A percentile compares a stretch with the other conserved stretches of the same genome.
phyloP scores from a whole-genome alignment of 2,797 vertebrate genomes.

The Peromyscus nudipes region DNA sequence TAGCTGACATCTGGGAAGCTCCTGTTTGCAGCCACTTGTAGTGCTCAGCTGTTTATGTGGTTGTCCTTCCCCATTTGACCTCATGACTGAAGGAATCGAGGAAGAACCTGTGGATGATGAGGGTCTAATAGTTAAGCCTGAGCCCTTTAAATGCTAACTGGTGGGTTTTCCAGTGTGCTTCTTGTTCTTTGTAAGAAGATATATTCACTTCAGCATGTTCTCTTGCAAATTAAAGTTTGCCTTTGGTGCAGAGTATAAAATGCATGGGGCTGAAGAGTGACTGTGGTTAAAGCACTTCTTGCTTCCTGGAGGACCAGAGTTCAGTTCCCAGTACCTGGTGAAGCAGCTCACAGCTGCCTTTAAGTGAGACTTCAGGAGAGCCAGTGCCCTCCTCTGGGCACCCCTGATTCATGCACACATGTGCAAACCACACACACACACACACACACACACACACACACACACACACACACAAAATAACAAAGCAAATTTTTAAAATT shows the following conservation, averaged over 20 bases:
- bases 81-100: conserved; percentile 4
- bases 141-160: neutral
- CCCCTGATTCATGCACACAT: neutral
- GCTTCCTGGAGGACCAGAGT: neutral
- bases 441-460: neutral
- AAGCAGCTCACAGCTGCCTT: neutral
- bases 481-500: neutral
- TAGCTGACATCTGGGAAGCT: neutral
- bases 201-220: neutral
- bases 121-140: neutral
- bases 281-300: neutral
- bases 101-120: neutral
- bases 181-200: conserved; percentile 4
- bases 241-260: conserved; percentile 9
- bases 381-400: neutral
- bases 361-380: neutral
- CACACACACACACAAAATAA: neutral
- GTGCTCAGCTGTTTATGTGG: neutral
- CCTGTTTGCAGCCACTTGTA: too few relatives aligned
- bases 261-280: neutral
- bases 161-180: neutral
- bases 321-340: neutral
- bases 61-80: neutral
- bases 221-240: neutral
- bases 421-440: neutral